Evolutionary conservation across 1,140 invertebrate genomes (phyloP), one percentile per base, ranked within the genome.

Genomic region (Drosophila nigromelanica): DNA sequence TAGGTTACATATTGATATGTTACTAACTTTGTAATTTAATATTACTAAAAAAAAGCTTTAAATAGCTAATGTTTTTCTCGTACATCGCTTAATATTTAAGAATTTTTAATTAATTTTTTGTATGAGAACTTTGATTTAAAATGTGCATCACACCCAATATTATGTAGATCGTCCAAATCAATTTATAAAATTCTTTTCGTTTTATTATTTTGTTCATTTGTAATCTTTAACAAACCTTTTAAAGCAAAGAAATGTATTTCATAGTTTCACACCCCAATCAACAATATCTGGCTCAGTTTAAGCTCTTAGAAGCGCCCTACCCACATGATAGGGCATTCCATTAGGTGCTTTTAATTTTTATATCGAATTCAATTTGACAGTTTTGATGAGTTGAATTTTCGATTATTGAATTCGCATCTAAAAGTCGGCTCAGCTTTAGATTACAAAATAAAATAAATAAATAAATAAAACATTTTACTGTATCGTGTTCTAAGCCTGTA

Each of bases 331-430:
- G 12, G 37, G 18, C 58, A 43, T 62, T 52, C 61, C 40, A n/a
- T 10, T 11, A 11, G 14, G 14, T 24, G 55, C 12, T 27, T 45
- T 47, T 5, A n/a, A 15, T 61, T 50, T 39, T 21, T 54, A 4
- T 30, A 37, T 52, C 18, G 58, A 24, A 43, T 61, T 62, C n/a
- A 45, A 61, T 61, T 43, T 45, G 56, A 52, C 48, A 52, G n/a
- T 69, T 61, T 50, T 70, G 59, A 62, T 62, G 50, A 54, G 61
- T 55, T 54, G 50, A 58, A 54, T 27, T 62, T 62, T 47, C 18
- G 40, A 52, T 69, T 69, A 54, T 69, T 47, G 47, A 58, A 33
- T 42, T 27, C 51, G 21, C 12, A 10, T 6, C 52, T 21, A 27
- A 12, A 4, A 7, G 27, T 12, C 27, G 48, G n/a, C 7, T 50